Base-by-base conservation (phyloP, 2,113 vertebrate species). In the Hypomesus transpacificus region DNA sequence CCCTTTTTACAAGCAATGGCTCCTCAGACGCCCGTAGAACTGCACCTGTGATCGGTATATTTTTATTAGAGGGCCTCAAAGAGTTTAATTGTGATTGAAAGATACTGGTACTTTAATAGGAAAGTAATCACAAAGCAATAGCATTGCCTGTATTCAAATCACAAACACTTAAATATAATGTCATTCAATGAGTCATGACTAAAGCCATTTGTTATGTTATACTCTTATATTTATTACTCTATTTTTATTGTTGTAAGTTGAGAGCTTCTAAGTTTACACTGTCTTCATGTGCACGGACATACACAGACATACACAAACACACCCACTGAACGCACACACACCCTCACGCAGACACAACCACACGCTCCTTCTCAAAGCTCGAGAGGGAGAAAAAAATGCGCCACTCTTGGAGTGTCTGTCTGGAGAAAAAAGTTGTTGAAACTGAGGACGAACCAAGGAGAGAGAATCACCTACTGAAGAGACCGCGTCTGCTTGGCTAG, bases 371-470 rank as follows among this genome's bases (percentile, higher is more conserved):
- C 85, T 84, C 80, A 77, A 78, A 87, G 86, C 87, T 89, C 80
- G 83, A 82, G 87, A 85, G 85, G 75, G 81, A 82, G 81, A 81
- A 77, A 83, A 87, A 87, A 89, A 87, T 87, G 88, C 87, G 79
- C 87, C 90, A 85, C 85, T 90, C 82, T 84, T 73, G 83, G 80
- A 84, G 84, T 85, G 87, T 85, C 87, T 91, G 87, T 90, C 80
- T 73, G 78, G 74, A 68, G 76, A 80, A 73, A 87, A 90, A 90
- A 90, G 87, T 90, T 87, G 81, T 80, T 75, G 81, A 79, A 81
- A 82, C 78, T 60, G 85, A 86, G 83, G 83, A 86, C 80, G 81
- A 86, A 76, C 80, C 77, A 75, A 83, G 83, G 66, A 79, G 84
- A 85, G 77, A 52, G 70, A 65, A 75, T 70, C 66, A 66, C 66